Conservation (phyloP, 2,113 vertebrate species). For the Butorides virescens region DNA sequence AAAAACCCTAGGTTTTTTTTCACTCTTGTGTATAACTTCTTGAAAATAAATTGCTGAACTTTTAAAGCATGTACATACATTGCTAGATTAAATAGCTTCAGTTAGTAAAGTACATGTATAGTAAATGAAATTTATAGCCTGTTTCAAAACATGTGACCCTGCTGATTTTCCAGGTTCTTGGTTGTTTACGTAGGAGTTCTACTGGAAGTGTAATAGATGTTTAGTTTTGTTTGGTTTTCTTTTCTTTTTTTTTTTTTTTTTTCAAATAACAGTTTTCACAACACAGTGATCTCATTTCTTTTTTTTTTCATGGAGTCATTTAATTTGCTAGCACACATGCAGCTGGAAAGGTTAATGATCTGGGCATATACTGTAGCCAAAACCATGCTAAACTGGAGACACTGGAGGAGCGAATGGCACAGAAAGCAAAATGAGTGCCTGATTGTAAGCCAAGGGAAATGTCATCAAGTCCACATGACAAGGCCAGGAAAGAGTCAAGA, state of each 20-base stretch:
- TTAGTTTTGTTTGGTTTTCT: no score
- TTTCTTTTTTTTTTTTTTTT: not conserved
- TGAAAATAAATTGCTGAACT: not conserved
- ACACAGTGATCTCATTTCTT: rapidly evolving
- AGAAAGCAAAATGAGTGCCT: not conserved
- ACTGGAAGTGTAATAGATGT: not conserved
- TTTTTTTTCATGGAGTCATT: rapidly evolving
- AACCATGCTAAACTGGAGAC: not conserved
- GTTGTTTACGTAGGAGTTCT: not conserved
- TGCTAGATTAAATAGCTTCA: not conserved
- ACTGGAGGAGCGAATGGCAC: not conserved
- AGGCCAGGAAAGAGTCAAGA: not conserved
- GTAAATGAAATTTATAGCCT: not conserved
- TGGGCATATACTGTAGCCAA: not conserved
- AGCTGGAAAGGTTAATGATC: not conserved
- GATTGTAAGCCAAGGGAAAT: not conserved
- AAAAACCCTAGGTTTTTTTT: not conserved
- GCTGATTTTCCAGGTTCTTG: not conserved
- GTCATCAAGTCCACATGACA: not conserved
- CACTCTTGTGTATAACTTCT: not conserved
- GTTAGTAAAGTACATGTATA: not conserved
- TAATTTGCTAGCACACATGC: not conserved
- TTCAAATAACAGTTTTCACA: not conserved
- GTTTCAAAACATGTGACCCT: not conserved
- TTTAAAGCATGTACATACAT: not conserved